Evolutionary conservation across 2,113 vertebrate genomes (phyloP), one percentile per base, ranked within the genome.

Genomic region (Gnathonemus echidnorhynchus): DNA sequence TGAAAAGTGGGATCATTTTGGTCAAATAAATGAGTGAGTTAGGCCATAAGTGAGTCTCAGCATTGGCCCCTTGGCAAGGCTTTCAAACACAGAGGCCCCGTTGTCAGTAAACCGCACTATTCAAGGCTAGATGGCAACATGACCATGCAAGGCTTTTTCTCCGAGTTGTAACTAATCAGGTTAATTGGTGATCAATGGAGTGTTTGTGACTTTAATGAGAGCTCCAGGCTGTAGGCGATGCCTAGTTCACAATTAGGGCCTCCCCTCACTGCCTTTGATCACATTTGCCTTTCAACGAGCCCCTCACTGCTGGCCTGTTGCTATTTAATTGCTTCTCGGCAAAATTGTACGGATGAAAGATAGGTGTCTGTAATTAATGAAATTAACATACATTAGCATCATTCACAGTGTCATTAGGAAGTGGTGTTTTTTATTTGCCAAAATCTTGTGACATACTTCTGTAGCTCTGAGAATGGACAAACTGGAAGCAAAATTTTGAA

Each of bases 381-480:
- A 95, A 98, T 99, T 98, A 98, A 97, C 98, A 99, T 99, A 98
- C 97, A 99, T 99, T 98, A 98, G 97, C 98, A 99, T 98, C 96
- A 93, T 97, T 98, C 98, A 98, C 97, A 96, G 97, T 96, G 97
- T 98, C 97, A 98, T 99, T 98, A 98, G 96, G 94, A 96, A 96
- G 96, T 93, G 92, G 94, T 95, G 96, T 95, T 95, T 98, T 98
- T 97, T 97, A 98, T 97, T 97, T 42, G 31, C 35, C 35, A 80
- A 80, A 80, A 31, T 80, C 74, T 42, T 80, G 13, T 39, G 35
- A 8, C 35, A 42, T 80, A 17, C 74, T 80, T 42, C 13, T 80
- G 74, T 42, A 42, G 74, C 35, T 80, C 74, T 80, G 74, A 42
- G 74, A 77, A 42, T 42, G 74, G 13, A 7, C 19, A 62, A 17